Evolutionary conservation across 2,888 invertebrate genomes (phyloP), one percentile per base, ranked within the genome.

Genomic region (Cephus pulcher): DNA sequence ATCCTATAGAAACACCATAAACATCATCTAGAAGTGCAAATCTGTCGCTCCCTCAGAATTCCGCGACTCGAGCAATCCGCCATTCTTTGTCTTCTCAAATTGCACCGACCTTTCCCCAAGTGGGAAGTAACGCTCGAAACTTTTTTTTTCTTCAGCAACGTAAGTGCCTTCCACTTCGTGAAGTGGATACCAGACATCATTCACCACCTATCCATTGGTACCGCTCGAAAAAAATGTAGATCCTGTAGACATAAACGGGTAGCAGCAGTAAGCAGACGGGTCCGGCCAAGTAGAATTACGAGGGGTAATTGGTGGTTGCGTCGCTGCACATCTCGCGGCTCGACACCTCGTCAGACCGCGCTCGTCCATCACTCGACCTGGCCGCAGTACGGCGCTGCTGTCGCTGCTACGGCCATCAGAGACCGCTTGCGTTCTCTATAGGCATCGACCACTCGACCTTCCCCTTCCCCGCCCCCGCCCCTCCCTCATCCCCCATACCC

Each of bases 261-360:
- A 74, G 73, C 40, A 34, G 74, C 73, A 74, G 74, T 68, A 68
- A 56, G 37, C 32, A 69, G 73, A 33, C 73, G 34, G n/a, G 12
- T 15, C 77, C 76, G 77, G 75, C 78, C 76, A 37, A 56, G 76
- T 78, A 76, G 80, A 83, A 83, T 83, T 80, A 83, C 81, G 81
- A 82, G 77, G 82, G 81, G 82, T 84, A 86, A 85, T 86, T 83
- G 84, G 83, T 80, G 82, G 86, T 83, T 84, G 81, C 81, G 80
- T 71, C 73, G 76, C 78, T 81, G 82, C 83, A n/a, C 80, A 82
- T 84, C 80, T 81, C 76, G 81, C 77, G 81, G 83, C 83, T 84
- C 84, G 86, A 86, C 85, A 86, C 84, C 85, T 86, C 83, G 81
- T 83, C 84, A 82, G 82, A 78, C 80, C 76, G 79, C 78, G 80